Base-by-base conservation (phyloP, 2,797 vertebrate genomes). In the Liparis tanakae region DNA sequence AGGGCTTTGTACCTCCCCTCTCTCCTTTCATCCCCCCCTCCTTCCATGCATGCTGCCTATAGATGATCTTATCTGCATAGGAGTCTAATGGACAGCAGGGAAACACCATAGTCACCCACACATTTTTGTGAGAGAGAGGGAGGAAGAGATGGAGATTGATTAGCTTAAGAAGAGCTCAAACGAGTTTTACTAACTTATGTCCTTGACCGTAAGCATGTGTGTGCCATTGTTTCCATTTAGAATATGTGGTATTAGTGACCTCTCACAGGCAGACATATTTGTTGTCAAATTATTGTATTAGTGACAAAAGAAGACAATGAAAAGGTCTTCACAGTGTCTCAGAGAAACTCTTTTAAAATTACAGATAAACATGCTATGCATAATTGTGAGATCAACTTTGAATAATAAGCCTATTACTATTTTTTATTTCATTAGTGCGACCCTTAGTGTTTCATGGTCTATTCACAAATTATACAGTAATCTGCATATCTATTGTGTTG, bases 331-430 rank as follows among this genome's bases (percentile, higher is more conserved):
- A 43, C 41, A 59, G 44, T 48, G 70, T 79, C 74, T 74, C 30
- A 58, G 34, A 63, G 36, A 36, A 39, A 48, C 44, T 81, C 60
- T 33, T 67, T 79, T 72, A 73, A 51, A 44, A 64, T 46, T 86
- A 80, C 65, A 78, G 59, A 88, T 74, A 88, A 89, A 88, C 84
- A 81, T 73, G 71, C 81, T 78, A 60, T 51, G 64, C 53, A 72
- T 86, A 89, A 88, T 85, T 84, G 70, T 83, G 64, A 66, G 81
- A 80, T 59, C 36, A 80, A 63, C 65, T 69, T 68, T 88, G 59
- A 89, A 83, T 81, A 84, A 87, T 81, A 64, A 85, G 66, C 75
- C 79, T 73, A 89, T 87, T 89, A 82, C 70, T 41, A 66, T 72
- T 74, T 79, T 64, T 75, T 66, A 50, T 20, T 20, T 50, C 20